A percentile compares a stretch with the other conserved stretches of the same genome.
Conservation (phyloP, 2,797 vertebrate genomes). For the Scleropages formosus region DNA sequence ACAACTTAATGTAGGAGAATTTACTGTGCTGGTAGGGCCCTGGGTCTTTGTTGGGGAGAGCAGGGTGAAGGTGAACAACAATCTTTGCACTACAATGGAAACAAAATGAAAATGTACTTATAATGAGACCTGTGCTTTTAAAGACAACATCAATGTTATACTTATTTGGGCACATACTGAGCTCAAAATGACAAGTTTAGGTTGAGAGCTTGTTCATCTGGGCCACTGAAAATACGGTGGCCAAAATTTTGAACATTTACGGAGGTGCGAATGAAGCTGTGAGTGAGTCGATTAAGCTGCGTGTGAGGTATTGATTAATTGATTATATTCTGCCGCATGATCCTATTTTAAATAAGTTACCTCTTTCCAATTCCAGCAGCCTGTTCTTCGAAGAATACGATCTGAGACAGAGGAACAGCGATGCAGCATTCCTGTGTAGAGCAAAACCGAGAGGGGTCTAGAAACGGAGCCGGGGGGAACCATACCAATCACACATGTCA, state of each 20-base stretch:
- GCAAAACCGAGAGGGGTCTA: not conserved
- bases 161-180: not conserved
- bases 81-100: constrained; percentile 86
- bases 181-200: not conserved
- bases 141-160: not conserved
- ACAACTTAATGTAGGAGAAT: constrained; percentile 87
- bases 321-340: too few species aligned
- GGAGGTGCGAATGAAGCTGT: not conserved
- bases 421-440: constrained; percentile 86
- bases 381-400: constrained; percentile 93
- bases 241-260: too few species aligned
- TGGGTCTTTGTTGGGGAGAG: constrained; percentile 81
- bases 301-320: too few species aligned
- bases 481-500: too few species aligned
- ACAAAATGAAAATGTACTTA: not conserved
- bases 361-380: constrained; percentile 95
- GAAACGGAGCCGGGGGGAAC: too few species aligned
- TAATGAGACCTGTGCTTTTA: not conserved
- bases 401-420: constrained; percentile 82
- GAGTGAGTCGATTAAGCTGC: too few species aligned
- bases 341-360: constrained; percentile 56
- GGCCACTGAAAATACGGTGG: not conserved
- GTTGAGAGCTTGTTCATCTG: not conserved
- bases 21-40: constrained; percentile 94
- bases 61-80: constrained; percentile 86